These are phyloP conservation scores for Colletes latitarsis DNA, from an alignment of 1,140 invertebrate species.

Conservation along the genomic window DNA sequence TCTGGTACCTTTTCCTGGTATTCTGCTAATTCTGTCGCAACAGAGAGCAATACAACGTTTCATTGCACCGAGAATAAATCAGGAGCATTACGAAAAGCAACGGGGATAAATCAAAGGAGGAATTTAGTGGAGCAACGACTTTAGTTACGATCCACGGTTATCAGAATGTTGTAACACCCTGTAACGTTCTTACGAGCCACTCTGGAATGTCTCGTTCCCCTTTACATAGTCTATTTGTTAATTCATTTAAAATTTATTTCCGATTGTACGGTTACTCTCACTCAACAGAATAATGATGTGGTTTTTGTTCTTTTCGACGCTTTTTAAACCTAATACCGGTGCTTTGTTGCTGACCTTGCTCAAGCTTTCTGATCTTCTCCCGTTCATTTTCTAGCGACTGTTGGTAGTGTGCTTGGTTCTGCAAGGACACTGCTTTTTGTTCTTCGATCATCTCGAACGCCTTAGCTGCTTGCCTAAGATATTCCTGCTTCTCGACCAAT, in stretches of 20 bases:
- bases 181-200: background rate
- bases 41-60: conserved; percentile 19
- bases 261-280: no score
- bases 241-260: no score
- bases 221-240: no score
- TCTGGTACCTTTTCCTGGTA: conserved; percentile 69
- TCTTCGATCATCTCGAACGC: conserved; percentile 88
- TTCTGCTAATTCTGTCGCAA: conserved; percentile 72
- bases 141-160: background rate
- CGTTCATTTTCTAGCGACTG: conserved; percentile 74
- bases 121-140: background rate
- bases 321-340: background rate
- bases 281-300: no score
- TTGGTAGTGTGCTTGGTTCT: conserved; percentile 73
- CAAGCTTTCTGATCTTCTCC: conserved; percentile 72
- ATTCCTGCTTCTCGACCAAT: conserved; percentile 89
- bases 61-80: background rate
- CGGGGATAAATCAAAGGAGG: background rate
- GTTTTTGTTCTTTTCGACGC: no score
- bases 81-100: background rate
- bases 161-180: background rate
- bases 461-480: conserved; percentile 90
- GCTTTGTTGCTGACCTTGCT: conserved; percentile 65
- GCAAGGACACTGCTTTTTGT: conserved; percentile 77
- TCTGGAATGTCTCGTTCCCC: no score